These are phyloP conservation scores for Abscondita cerata DNA, from an alignment of 2,888 invertebrate genomes.

Conservation along the genomic window DNA sequence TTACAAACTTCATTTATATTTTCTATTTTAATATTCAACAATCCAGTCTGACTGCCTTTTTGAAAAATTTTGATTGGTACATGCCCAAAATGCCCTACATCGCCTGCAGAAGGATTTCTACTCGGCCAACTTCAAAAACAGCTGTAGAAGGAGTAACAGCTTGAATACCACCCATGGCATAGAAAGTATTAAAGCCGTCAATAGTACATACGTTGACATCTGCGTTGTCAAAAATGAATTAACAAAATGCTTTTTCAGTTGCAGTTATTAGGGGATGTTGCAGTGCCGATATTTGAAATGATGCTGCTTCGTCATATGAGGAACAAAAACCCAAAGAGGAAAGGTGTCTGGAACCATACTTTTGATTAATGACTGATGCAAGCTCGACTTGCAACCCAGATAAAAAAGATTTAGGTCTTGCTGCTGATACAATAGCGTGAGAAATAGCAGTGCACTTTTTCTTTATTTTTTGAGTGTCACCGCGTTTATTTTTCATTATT, in stretches of 20 bases:
- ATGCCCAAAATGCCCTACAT: not conserved
- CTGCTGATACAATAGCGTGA: not conserved
- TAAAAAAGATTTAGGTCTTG: too few relatives aligned
- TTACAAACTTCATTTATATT: not conserved
- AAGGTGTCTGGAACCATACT: too few relatives aligned
- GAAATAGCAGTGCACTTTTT: constrained; percentile 2
- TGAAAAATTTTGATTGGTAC: not conserved
- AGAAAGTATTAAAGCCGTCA: not conserved
- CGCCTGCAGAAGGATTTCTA: not conserved
- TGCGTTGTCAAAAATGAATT: not conserved
- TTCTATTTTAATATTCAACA: not conserved
- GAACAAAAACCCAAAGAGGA: not conserved
- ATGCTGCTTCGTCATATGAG: not conserved
- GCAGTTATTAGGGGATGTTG: not conserved
- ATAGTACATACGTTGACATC: not conserved
- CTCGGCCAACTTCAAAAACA: not conserved
- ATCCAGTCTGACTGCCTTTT: not conserved
- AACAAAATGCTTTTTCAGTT: not conserved
- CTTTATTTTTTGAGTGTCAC: too few relatives aligned
- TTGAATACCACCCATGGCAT: not conserved
- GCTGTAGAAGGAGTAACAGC: not conserved
- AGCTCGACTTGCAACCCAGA: too few relatives aligned
- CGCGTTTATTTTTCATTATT: too few relatives aligned
- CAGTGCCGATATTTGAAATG: not conserved
- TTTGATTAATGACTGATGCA: too few relatives aligned